A percentile compares a stretch with the other conserved stretches of the same genome.
Conservation (phyloP, 1,140 invertebrate species). For the Diorhabda elongata region DNA sequence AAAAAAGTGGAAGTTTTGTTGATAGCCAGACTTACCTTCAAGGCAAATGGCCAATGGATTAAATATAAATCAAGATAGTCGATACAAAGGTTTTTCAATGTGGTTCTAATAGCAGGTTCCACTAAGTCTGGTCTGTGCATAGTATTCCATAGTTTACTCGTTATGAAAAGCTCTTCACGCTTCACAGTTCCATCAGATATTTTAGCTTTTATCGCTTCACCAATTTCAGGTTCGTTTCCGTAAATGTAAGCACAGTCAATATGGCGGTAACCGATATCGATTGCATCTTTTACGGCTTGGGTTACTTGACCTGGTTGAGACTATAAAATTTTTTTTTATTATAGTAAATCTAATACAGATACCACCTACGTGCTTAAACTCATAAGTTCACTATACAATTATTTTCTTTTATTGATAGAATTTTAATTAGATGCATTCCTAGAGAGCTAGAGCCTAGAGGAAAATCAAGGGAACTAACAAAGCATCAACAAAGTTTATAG, state of each 20-base stretch:
- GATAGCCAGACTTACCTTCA: conserved; percentile 22
- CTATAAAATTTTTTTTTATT: conserved; percentile 45
- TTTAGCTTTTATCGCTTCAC: conserved; percentile 66
- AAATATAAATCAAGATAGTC: conserved; percentile 75
- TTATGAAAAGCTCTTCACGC: conserved; percentile 61
- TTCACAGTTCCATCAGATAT: conserved; percentile 67
- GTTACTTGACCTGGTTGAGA: conserved; percentile 67
- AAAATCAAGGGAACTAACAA: no score
- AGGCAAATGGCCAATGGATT: conserved; percentile 72
- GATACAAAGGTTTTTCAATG: conserved; percentile 60
- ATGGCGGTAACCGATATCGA: conserved; percentile 67
- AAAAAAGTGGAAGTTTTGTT: no score
- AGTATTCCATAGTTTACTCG: conserved; percentile 68
- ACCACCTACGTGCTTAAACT: no score
- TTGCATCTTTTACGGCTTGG: conserved; percentile 69
- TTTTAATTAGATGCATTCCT: no score
- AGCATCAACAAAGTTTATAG: no score
- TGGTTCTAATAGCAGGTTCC: conserved; percentile 55
- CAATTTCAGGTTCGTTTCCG: conserved; percentile 79
- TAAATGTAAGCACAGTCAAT: conserved; percentile 68
- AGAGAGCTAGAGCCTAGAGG: no score
- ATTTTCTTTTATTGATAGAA: no score
- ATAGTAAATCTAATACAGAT: no score
- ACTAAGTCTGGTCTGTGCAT: conserved; percentile 60
- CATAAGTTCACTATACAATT: no score